Base-by-base conservation (phyloP, 2,797 vertebrate species). In the Chaetophractus vellerosus region DNA sequence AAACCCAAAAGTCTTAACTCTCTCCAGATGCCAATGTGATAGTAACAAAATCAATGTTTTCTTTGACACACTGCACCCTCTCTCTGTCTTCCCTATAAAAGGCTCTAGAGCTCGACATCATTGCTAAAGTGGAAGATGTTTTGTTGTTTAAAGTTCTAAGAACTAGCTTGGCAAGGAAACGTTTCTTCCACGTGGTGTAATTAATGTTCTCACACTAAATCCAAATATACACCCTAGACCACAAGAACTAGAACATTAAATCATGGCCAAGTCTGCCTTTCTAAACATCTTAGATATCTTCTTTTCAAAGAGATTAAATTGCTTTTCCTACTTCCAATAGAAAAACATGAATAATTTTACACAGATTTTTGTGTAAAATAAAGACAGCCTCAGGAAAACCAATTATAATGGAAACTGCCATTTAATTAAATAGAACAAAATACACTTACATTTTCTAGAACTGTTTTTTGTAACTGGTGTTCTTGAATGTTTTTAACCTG, bases 141-240 rank as follows among this genome's bases (percentile, higher is more conserved):
- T 7, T 23, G 33, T 16, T 11, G 41, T 23, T 93, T 91, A 26
- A 31, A 19, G 91, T 94, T 92, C 94, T 83, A 76, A 95, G 97
- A 94, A 96, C 93, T 94, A 93, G 97, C 94, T 86, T 95, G 96
- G 96, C 97, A 94, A 96, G 96, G 89, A 90, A 89, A 41, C 92
- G 80, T 52, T 93, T 71, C 75, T 97, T 90, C 93, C 90, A 78
- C 97, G 84, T 89, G 79, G 93, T 71, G 93, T 36, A 36, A 95
- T 24, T 50, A 19, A 68, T 3, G 33, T 16, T 33, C 36, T 26
- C 41, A 52, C 33, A 16, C 57, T 6, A 90, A 96, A 96, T 55
- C 96, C 95, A 92, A 95, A 90, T 59, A 71, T 15, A 95, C 80
- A 91, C 96, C 95, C 89, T 74, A 82, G 95, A 52, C 95, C 96